Evolutionary conservation across 2,113 vertebrate genomes (phyloP).

Genomic region (Colistium nudipinnis): DNA sequence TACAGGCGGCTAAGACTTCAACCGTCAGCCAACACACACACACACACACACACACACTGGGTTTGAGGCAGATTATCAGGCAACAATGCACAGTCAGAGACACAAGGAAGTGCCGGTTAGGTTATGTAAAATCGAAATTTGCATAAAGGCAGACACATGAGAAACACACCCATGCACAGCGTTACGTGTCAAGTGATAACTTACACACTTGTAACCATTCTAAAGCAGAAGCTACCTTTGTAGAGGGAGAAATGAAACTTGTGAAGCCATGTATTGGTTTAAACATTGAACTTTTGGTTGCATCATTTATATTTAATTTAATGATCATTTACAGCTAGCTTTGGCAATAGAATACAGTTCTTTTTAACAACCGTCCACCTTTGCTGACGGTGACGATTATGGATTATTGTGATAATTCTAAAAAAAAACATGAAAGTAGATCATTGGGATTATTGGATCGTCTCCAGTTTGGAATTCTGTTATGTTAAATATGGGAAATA

Average conservation of each 20-base stretch:
- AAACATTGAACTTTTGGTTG: neutral
- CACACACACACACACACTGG: constrained; percentile 20
- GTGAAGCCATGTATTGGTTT: constrained; percentile 1
- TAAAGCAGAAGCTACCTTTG: constrained; percentile 71
- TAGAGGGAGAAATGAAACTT: constrained; percentile 72
- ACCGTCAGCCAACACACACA: constrained; percentile 50
- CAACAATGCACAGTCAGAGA: constrained; percentile 9
- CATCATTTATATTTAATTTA: no score
- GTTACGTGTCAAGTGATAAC: constrained; percentile 56
- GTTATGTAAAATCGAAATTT: constrained; percentile 45
- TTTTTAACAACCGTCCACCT: neutral
- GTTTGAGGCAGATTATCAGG: constrained; percentile 22
- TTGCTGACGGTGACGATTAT: neutral
- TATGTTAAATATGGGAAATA: constrained; percentile 19
- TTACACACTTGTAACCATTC: constrained; percentile 61
- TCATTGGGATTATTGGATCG: neutral
- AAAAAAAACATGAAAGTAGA: neutral
- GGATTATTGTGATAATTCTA: neutral
- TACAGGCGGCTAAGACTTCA: constrained; percentile 42
- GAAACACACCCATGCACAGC: constrained; percentile 13
- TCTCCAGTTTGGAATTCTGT: neutral
- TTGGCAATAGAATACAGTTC: no score
- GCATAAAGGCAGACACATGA: constrained; percentile 13
- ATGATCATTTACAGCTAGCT: no score
- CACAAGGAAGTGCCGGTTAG: constrained; percentile 43